Evolutionary conservation across 2,113 vertebrate genomes (phyloP).

Genomic region (Nestor notabilis): DNA sequence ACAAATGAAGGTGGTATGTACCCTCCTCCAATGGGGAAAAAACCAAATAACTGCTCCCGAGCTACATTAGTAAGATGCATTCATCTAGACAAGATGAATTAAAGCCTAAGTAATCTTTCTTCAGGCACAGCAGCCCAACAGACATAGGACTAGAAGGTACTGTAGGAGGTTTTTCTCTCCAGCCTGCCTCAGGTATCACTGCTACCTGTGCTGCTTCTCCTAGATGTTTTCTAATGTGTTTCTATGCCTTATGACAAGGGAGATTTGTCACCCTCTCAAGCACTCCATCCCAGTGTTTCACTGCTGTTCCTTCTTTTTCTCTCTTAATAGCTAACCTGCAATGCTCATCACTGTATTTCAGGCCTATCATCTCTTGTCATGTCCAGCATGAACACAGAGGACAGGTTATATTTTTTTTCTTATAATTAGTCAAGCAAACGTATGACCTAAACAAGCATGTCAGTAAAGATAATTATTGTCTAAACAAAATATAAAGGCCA

Average conservation of each 20-base stretch:
- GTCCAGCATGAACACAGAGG: not conserved
- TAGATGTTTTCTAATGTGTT: not conserved
- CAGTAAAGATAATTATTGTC: not conserved
- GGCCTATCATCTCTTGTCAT: not conserved
- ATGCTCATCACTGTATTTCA: not conserved
- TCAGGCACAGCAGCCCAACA: not conserved
- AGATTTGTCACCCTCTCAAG: not conserved
- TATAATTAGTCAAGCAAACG: not conserved
- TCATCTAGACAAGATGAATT: not conserved
- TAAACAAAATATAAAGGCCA: not conserved
- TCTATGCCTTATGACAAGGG: not conserved
- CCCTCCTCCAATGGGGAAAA: not conserved
- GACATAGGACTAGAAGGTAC: not conserved
- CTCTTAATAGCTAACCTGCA: not conserved
- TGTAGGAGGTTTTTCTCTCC: not conserved
- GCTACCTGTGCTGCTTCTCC: not conserved
- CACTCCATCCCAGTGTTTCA: not conserved
- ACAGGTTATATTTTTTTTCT: not conserved
- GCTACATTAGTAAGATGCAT: not conserved
- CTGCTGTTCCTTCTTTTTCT: not conserved
- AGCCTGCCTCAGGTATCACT: not conserved
- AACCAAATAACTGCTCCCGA: not conserved
- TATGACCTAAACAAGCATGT: not conserved
- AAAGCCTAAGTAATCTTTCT: not conserved
- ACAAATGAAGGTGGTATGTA: not conserved